phyloP scores from a whole-genome alignment of 1,140 invertebrate genomes.

The Dendrolimus kikuchii region DNA sequence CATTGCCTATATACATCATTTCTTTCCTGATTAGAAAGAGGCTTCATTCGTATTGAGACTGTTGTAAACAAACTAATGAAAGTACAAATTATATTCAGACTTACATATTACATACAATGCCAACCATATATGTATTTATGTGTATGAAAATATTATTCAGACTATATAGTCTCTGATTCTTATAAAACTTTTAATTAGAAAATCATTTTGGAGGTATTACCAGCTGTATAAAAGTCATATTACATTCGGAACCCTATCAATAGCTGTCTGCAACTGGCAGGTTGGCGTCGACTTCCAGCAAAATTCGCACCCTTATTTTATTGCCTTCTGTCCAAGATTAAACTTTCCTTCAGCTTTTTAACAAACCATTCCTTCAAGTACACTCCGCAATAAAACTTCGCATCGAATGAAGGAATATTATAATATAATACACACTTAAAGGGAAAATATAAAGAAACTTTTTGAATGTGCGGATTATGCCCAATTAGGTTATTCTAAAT shows the following conservation, averaged over 20 bases:
- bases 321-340: slow-evolving; percentile 67
- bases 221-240: slow-evolving; percentile 35
- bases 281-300: slow-evolving; percentile 55
- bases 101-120: too few relatives aligned
- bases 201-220: slow-evolving; percentile 11
- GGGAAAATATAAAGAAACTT: too few relatives aligned
- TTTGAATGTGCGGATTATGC: too few relatives aligned
- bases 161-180: not conserved
- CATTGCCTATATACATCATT: too few relatives aligned
- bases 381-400: slow-evolving; percentile 15
- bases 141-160: too few relatives aligned
- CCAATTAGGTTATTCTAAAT: too few relatives aligned
- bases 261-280: slow-evolving; percentile 65
- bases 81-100: too few relatives aligned
- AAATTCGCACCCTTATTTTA: slow-evolving; percentile 67
- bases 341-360: slow-evolving; percentile 49
- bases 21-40: too few relatives aligned
- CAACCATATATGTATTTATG: too few relatives aligned
- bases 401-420: slow-evolving; percentile 2
- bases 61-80: too few relatives aligned
- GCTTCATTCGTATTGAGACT: too few relatives aligned
- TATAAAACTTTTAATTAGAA: not conserved
- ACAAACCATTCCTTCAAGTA: slow-evolving; percentile 33
- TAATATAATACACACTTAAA: not conserved
- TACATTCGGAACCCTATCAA: slow-evolving; percentile 58